Conservation (phyloP, 2,888 invertebrate species). For the Drosophila longiperda region DNA sequence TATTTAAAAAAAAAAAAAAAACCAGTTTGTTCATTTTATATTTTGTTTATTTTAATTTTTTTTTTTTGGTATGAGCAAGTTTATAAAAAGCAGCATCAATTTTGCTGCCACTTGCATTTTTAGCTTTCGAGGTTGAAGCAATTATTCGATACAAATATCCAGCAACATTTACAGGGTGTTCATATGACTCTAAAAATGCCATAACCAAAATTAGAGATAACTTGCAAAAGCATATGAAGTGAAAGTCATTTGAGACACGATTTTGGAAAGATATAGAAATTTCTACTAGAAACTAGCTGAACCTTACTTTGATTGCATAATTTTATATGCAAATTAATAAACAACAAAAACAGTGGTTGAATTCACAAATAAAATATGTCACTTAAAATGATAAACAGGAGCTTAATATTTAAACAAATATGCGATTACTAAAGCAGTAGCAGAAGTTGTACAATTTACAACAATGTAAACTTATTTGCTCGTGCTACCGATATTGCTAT, state of each 20-base stretch:
- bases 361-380: background rate
- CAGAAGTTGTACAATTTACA: no score
- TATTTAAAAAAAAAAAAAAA: conserved; percentile 23
- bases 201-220: background rate
- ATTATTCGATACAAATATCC: conserved; percentile 12
- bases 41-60: background rate
- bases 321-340: background rate
- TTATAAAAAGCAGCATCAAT: conserved; percentile 28
- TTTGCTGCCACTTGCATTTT: conserved; percentile 13
- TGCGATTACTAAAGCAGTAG: background rate
- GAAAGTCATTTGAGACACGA: conserved; percentile 40
- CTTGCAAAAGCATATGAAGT: conserved; percentile 15
- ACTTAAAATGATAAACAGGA: background rate
- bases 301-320: conserved; percentile 36
- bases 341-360: background rate
- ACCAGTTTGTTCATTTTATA: conserved; percentile 19
- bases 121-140: conserved; percentile 16
- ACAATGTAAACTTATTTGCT: background rate
- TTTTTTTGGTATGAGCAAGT: conserved; percentile 1
- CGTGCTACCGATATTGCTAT: background rate
- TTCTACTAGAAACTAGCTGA: conserved; percentile 34
- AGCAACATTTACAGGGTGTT: conserved; percentile 11
- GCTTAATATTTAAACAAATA: background rate
- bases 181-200: background rate
- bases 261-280: conserved; percentile 30